Conservation (phyloP, 1,140 invertebrate species). For the Drosophila cardini region DNA sequence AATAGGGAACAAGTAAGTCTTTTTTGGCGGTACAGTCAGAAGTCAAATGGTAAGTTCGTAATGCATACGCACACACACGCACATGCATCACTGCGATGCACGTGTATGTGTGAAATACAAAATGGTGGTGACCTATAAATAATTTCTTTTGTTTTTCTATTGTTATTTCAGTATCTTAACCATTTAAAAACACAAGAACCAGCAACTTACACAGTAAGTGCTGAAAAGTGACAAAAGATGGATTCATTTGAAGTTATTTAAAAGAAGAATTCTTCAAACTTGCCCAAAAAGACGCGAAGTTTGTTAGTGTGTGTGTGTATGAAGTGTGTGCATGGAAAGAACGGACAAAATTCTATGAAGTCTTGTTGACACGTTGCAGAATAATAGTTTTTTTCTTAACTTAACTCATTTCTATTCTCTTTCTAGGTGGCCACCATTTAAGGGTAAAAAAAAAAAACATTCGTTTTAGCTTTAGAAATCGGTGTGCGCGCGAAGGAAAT, state of each 20-base stretch:
- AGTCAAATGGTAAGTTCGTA: slow-evolving; percentile 35
- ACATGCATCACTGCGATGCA: slow-evolving; percentile 13
- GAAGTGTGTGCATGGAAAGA: slow-evolving; percentile 7
- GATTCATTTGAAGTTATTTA: background rate
- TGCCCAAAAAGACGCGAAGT: background rate
- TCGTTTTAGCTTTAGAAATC: slow-evolving; percentile 52
- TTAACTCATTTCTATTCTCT: background rate
- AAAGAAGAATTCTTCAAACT: background rate
- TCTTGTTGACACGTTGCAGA: slow-evolving; percentile 50
- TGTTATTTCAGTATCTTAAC: slow-evolving; percentile 35
- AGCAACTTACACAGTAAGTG: slow-evolving; percentile 48
- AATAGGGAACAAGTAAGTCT: background rate
- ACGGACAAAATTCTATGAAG: slow-evolving; percentile 2
- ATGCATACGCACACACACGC: slow-evolving; percentile 18
- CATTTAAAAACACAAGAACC: slow-evolving; percentile 5
- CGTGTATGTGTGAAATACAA: slow-evolving; percentile 28
- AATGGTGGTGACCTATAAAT: slow-evolving; percentile 63
- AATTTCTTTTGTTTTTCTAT: slow-evolving; percentile 23
- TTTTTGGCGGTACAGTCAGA: slow-evolving; percentile 47
- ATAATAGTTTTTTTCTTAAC: background rate
- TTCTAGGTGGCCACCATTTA: background rate
- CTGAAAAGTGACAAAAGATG: background rate
- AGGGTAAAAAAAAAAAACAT: slow-evolving; percentile 33
- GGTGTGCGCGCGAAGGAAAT: slow-evolving; percentile 25
- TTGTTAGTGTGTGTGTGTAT: background rate